A percentile compares a stretch with the other conserved stretches of the same genome.
These are phyloP conservation scores for Leptinotarsa texana DNA, from an alignment of 1,140 invertebrate species.

Conservation along the genomic window DNA sequence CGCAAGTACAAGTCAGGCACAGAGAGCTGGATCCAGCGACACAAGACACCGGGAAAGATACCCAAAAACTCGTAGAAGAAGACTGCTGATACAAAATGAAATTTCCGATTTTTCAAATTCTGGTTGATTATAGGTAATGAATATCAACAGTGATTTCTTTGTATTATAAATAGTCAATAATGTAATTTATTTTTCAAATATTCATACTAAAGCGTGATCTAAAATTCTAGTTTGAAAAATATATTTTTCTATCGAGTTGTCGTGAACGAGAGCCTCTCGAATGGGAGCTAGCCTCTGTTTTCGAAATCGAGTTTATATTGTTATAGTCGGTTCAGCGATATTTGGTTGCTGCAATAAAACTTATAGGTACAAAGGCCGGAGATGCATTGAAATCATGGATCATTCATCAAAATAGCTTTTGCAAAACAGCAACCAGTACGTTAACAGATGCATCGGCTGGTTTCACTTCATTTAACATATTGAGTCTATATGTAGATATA, in stretches of 20 bases:
- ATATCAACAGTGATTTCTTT: conserved; percentile 11
- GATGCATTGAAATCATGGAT: too few relatives aligned
- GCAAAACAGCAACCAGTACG: too few relatives aligned
- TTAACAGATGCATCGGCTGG: too few relatives aligned
- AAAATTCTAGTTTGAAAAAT: conserved; percentile 18
- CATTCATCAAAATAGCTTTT: too few relatives aligned
- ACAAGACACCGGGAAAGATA: conserved; percentile 89
- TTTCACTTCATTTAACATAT: too few relatives aligned
- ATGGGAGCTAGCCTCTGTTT: conserved; percentile 12
- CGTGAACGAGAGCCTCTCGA: conserved; percentile 16
- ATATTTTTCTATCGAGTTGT: conserved; percentile 33
- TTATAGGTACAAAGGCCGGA: too few relatives aligned
- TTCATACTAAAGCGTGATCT: conserved; percentile 7
- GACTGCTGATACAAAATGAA: conserved; percentile 61
- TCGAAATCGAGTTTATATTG: conserved; percentile 10
- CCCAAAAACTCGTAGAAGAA: conserved; percentile 85
- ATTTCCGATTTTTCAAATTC: conserved; percentile 28
- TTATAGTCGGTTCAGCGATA: conserved; percentile 13
- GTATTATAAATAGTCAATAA: conserved; percentile 22
- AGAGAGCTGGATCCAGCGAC: conserved; percentile 80
- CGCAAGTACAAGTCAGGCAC: conserved; percentile 72
- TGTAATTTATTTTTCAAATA: conserved; percentile 18
- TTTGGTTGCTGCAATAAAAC: neutral
- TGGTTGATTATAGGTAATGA: conserved; percentile 2
- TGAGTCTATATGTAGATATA: too few relatives aligned